Conservation (phyloP, 2,888 invertebrate species). For the Helicoverpa assulta region DNA sequence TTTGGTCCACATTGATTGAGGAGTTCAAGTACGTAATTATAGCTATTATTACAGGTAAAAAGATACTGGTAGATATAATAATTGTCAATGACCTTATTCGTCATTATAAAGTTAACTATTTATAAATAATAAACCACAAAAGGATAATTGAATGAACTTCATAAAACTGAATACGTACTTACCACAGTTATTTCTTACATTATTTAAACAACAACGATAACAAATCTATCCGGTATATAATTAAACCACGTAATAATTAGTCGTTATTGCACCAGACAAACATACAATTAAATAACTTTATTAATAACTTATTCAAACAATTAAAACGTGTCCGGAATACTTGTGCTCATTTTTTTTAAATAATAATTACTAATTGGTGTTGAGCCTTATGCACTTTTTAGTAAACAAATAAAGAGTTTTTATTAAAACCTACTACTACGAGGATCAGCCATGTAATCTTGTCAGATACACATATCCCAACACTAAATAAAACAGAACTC, state of each 20-base stretch:
- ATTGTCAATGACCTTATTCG: not conserved
- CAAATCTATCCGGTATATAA: not conserved
- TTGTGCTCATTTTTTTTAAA: not conserved
- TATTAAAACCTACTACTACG: too few relatives aligned
- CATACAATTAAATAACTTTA: too few relatives aligned
- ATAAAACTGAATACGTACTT: not conserved
- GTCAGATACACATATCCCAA: too few relatives aligned
- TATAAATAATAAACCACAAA: not conserved
- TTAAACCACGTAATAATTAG: constrained; percentile 1
- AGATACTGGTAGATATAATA: not conserved
- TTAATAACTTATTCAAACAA: not conserved
- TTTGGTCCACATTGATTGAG: too few relatives aligned
- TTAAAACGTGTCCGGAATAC: not conserved
- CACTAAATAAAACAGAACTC: too few relatives aligned
- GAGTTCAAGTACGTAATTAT: too few relatives aligned
- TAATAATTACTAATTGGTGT: too few relatives aligned
- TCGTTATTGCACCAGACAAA: not conserved
- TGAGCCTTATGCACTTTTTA: too few relatives aligned
- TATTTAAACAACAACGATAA: not conserved
- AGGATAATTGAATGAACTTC: not conserved
- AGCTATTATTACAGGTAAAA: too few relatives aligned
- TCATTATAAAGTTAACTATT: not conserved
- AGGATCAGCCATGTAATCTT: too few relatives aligned
- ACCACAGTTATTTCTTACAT: not conserved
- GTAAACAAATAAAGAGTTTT: too few relatives aligned